Conservation (phyloP, 2,888 invertebrate genomes). For the Epirrhoe alternata region DNA sequence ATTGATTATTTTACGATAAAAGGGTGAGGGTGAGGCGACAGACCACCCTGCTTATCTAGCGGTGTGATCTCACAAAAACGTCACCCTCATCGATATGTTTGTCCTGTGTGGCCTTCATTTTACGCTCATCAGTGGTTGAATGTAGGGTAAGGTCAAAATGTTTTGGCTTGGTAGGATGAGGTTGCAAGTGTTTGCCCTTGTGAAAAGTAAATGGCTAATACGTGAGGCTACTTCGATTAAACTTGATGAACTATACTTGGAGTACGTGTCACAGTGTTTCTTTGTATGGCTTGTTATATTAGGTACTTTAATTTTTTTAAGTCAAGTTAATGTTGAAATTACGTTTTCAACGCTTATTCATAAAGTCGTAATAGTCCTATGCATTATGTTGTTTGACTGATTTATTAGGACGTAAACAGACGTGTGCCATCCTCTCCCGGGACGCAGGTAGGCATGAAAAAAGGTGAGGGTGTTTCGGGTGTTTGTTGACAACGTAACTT, state of each 20-base stretch:
- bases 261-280: too few species aligned
- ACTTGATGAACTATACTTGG: neutral
- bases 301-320: too few species aligned
- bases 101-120: conserved; percentile 78
- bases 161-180: conserved; percentile 28
- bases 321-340: neutral
- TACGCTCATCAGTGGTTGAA: conserved; percentile 63
- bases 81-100: conserved; percentile 72
- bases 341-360: neutral
- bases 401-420: conserved; percentile 73
- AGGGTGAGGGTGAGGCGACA: conserved; percentile 50
- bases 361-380: conserved; percentile 53
- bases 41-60: conserved; percentile 78
- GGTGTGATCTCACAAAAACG: conserved; percentile 74
- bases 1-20: conserved; percentile 13
- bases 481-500: conserved; percentile 75
- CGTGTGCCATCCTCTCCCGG: conserved; percentile 60
- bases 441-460: conserved; percentile 68
- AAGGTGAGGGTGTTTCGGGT: conserved; percentile 67
- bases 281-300: too few species aligned
- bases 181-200: conserved; percentile 19
- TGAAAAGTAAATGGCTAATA: conserved; percentile 15
- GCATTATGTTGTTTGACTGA: conserved; percentile 68
- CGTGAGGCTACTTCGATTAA: conserved; percentile 1
- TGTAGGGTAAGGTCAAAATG: conserved; percentile 42